Percentiles rank a stretch among this genome's conserved stretches.
These are phyloP conservation scores for Chlorodrepanis virens DNA, from an alignment of 2,113 vertebrate genomes.

Conservation along the genomic window DNA sequence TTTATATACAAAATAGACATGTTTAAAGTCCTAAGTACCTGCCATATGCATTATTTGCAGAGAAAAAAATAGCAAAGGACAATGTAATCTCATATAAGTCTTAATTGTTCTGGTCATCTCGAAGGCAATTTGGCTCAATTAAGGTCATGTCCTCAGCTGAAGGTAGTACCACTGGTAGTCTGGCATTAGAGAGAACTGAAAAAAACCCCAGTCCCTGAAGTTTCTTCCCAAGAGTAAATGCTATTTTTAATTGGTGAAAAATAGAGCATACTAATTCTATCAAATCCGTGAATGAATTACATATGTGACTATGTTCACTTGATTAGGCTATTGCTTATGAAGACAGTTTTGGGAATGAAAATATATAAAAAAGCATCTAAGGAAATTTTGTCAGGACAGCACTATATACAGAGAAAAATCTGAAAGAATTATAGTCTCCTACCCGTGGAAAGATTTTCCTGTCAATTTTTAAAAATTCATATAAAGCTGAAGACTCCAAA, in stretches of 20 bases:
- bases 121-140: background rate
- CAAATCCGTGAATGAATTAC: slow-evolving; percentile 56
- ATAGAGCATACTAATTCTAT: slow-evolving; percentile 65
- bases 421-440: background rate
- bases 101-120: background rate
- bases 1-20: background rate
- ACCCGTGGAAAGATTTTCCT: background rate
- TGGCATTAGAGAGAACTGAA: background rate
- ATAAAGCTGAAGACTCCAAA: background rate
- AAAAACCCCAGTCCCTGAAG: background rate
- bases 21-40: background rate
- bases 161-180: background rate
- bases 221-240: slow-evolving; percentile 48
- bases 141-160: background rate
- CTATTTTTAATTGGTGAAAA: slow-evolving; percentile 56
- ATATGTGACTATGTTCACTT: slow-evolving; percentile 50
- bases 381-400: background rate
- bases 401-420: background rate
- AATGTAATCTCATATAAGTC: background rate
- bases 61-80: background rate
- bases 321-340: slow-evolving; percentile 47
- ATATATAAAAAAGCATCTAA: background rate
- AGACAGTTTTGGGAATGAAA: background rate
- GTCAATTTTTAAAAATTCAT: background rate
- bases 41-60: background rate